These are phyloP conservation scores for Rhaphigaster nebulosa DNA, from an alignment of 2,888 invertebrate species.

Conservation along the genomic window DNA sequence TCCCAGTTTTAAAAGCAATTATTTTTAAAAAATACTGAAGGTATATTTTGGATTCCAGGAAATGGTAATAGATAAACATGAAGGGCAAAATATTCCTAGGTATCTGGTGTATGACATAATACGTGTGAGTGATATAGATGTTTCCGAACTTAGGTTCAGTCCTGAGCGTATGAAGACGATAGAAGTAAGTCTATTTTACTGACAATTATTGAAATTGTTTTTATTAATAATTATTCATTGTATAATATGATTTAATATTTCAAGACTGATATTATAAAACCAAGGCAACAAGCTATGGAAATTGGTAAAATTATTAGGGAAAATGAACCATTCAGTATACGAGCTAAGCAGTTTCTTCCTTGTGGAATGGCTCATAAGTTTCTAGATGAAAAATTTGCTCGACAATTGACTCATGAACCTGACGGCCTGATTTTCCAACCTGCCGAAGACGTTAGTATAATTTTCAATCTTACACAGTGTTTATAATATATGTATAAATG, in stretches of 20 bases:
- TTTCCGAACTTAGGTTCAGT: slow-evolving; percentile 82
- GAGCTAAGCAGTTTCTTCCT: slow-evolving; percentile 93
- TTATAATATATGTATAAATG: not conserved
- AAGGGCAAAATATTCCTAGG: slow-evolving; percentile 83
- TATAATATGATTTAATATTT: not conserved
- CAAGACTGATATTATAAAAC: slow-evolving; percentile 67
- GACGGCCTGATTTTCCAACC: slow-evolving; percentile 99
- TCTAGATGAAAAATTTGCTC: slow-evolving; percentile 87
- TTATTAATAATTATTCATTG: not conserved
- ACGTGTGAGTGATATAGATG: slow-evolving; percentile 82
- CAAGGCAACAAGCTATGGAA: slow-evolving; percentile 81
- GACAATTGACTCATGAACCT: slow-evolving; percentile 90
- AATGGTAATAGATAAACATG: slow-evolving; percentile 93
- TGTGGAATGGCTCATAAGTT: slow-evolving; percentile 79
- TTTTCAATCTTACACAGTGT: not conserved
- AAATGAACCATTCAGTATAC: slow-evolving; percentile 90
- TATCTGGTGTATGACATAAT: slow-evolving; percentile 97
- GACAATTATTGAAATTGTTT: not conserved
- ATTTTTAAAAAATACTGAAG: not conserved
- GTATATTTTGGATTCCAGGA: slow-evolving; percentile 76
- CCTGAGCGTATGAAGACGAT: slow-evolving; percentile 84
- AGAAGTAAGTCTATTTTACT: slow-evolving; percentile 68
- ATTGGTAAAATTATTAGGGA: slow-evolving; percentile 81
- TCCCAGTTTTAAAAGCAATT: not conserved
- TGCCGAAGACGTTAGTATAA: slow-evolving; percentile 76